Base-by-base conservation (phyloP, 2,797 vertebrate genomes). In the Labroides dimidiatus region DNA sequence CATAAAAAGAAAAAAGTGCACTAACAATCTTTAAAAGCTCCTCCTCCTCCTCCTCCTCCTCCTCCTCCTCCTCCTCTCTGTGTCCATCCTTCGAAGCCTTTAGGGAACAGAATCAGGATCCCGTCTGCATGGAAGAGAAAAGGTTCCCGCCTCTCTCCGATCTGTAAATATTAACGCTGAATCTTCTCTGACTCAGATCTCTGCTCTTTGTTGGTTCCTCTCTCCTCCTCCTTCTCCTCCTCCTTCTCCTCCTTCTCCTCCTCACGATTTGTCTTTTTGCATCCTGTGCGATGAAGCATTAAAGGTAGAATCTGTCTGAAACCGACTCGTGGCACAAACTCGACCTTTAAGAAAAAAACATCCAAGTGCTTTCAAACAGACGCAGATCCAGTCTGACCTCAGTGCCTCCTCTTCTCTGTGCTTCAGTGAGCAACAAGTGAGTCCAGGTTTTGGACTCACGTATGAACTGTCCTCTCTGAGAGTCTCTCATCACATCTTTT, bases 341-440 rank as follows among this genome's bases (percentile, higher is more conserved):
- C 86, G 80, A 73, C 89, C 64, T 93, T 72, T 69, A 47, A n/a
- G n/a, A n/a, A 47, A 63, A 65, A 16, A 64, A 64, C 67, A 64
- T 62, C 54, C 9, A 86, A 85, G 70, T 80, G 82, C 86, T 91
- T 86, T 91, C 24, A 77, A 67, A 79, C 79, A 65, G 91, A 89
- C 89, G 87, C 91, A 77, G 94, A 87, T 81, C 45, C 41, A 69
- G 70, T 53, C 62, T 45, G 86, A 92, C 91, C 87, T 93, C 93
- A 94, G 96, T 98, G 96, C 96, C 96, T 97, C 95, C 74, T 92
- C 88, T 91, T 92, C 14, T 67, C 90, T 88, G 88, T 85, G 84
- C 83, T 84, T 78, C 72, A 80, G 70, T n/a, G 61, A 60, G 72
- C 66, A 70, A 65, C 65, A 27, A 23, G 53, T 54, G 33, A 16